A percentile compares a stretch with the other conserved stretches of the same genome.
phyloP scores from a whole-genome alignment of 2,888 invertebrate species.

The Parnassius orleans region DNA sequence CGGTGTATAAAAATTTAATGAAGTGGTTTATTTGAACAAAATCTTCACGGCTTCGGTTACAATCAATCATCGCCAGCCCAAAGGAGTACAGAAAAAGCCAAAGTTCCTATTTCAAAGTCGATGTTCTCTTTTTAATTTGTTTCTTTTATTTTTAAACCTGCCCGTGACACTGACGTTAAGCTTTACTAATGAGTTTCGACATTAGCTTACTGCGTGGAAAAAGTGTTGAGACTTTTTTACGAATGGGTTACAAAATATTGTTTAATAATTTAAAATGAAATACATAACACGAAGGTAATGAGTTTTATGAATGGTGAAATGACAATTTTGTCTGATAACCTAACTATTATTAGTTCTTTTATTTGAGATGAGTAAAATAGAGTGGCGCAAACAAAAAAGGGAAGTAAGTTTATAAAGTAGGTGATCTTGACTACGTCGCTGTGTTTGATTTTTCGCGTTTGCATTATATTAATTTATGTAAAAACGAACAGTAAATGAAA shows the following conservation, averaged over 20 bases:
- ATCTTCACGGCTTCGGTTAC: conserved; percentile 40
- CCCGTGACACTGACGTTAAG: conserved; percentile 77
- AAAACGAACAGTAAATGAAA: no score
- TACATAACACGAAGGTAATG: conserved; percentile 15
- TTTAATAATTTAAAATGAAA: conserved; percentile 27
- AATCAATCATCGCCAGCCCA: conserved; percentile 59
- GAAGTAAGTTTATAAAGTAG: no score
- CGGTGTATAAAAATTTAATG: conserved; percentile 31
- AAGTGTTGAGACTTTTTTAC: conserved; percentile 57
- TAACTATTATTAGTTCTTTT: no score
- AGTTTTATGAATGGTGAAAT: conserved; percentile 14
- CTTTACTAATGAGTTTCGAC: conserved; percentile 77
- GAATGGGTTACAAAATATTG: conserved; percentile 57
- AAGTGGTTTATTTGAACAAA: conserved; percentile 35
- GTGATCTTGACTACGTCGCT: no score
- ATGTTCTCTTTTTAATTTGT: conserved; percentile 47
- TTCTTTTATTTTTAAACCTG: conserved; percentile 70
- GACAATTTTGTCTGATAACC: not conserved
- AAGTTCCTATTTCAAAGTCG: conserved; percentile 69
- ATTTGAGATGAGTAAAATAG: no score
- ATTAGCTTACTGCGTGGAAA: conserved; percentile 67
- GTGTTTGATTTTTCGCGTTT: no score
- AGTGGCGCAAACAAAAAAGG: no score
- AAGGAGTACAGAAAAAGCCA: conserved; percentile 55
- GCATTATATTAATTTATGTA: no score